phyloP scores from a whole-genome alignment of 2,113 vertebrate species.

The Sciurus niger region DNA sequence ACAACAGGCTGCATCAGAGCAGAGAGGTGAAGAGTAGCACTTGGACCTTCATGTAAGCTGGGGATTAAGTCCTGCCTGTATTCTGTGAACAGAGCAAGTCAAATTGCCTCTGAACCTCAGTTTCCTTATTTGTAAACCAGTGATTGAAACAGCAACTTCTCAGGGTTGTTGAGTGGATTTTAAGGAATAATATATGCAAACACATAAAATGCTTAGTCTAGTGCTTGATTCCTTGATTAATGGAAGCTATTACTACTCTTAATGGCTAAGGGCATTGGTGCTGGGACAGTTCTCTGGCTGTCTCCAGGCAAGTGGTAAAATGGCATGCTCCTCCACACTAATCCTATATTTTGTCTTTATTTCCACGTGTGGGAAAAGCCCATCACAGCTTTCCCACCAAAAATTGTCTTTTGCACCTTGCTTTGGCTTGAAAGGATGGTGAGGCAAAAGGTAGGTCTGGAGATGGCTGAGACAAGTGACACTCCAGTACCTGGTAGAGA shows the following conservation, averaged over 20 bases:
- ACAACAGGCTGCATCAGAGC: rapidly evolving
- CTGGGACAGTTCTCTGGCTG: background rate
- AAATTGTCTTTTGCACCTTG: background rate
- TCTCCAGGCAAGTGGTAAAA: background rate
- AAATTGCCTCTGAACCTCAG: background rate
- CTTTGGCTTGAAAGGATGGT: background rate
- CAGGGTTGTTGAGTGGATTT: background rate
- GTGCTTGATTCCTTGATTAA: constrained; percentile 65
- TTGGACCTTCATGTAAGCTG: too few relatives aligned
- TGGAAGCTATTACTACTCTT: constrained; percentile 59
- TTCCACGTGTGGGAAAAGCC: background rate
- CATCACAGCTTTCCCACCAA: background rate
- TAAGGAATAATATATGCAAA: constrained; percentile 49
- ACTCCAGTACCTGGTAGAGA: rapidly evolving
- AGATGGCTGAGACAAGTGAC: background rate
- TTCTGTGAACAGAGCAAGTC: background rate
- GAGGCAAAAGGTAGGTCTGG: background rate
- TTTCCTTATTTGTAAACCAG: background rate
- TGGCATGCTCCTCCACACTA: background rate
- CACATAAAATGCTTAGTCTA: background rate
- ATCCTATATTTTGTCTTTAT: background rate
- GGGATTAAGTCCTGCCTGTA: background rate
- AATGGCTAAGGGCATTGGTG: constrained; percentile 23
- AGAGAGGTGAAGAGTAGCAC: rapidly evolving
- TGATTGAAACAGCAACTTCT: background rate